Evolutionary conservation across 2,888 invertebrate genomes (phyloP).

Genomic region (Drosophila limbata): DNA sequence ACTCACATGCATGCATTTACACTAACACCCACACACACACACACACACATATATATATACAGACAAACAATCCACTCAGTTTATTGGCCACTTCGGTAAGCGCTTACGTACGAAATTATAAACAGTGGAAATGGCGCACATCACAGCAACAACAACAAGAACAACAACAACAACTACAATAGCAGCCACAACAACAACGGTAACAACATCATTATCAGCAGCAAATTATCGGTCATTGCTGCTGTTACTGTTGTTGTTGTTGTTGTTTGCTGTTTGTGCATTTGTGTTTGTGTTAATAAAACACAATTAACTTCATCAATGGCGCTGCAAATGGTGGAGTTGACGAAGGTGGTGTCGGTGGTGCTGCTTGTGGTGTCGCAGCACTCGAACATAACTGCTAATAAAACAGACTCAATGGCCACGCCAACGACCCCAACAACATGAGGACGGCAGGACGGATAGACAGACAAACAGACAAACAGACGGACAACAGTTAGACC

Average conservation of each 20-base stretch:
- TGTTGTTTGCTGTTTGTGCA: constrained; percentile 68
- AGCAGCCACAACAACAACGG: constrained; percentile 3
- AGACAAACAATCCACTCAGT: constrained; percentile 21
- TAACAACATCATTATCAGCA: constrained; percentile 67
- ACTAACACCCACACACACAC: constrained; percentile 1
- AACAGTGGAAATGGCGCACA: constrained; percentile 66
- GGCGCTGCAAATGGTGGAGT: constrained; percentile 54
- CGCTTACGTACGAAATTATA: constrained; percentile 71
- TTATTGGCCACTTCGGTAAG: constrained; percentile 64
- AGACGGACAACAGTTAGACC: constrained; percentile 29
- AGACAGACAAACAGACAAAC: constrained; percentile 23
- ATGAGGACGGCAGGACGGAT: constrained; percentile 11
- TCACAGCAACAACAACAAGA: constrained; percentile 17
- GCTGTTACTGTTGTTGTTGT: constrained; percentile 34
- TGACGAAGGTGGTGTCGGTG: constrained; percentile 19
- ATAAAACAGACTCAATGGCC: constrained; percentile 78
- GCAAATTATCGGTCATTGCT: constrained; percentile 73
- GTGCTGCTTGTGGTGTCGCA: constrained; percentile 44
- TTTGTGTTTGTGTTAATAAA: constrained; percentile 84
- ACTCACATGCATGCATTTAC: constrained; percentile 11
- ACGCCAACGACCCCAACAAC: constrained; percentile 68
- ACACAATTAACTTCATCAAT: constrained; percentile 85
- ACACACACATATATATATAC: constrained; percentile 12
- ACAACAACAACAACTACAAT: constrained; percentile 27
- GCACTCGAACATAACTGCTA: constrained; percentile 77